These are phyloP conservation scores for Rhinolophus sinicus DNA, from an alignment of 2,113 vertebrate genomes.

Conservation along the genomic window DNA sequence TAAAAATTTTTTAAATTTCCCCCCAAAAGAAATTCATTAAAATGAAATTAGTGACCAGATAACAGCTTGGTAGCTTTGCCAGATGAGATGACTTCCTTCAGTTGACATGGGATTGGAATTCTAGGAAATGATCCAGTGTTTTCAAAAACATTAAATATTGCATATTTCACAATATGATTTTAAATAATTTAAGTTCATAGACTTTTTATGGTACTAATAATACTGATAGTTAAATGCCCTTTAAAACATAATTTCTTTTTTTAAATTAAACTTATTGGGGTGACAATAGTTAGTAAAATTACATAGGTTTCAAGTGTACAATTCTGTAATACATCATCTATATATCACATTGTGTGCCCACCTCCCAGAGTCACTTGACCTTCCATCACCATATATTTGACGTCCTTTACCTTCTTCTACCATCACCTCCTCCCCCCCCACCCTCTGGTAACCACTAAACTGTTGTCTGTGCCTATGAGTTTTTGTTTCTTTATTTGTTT, in stretches of 20 bases:
- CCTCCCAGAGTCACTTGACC: too few species aligned
- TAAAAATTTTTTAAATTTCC: neutral
- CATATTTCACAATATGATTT: neutral
- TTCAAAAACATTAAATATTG: neutral
- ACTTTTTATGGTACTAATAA: neutral
- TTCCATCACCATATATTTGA: too few species aligned
- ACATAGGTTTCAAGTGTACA: too few species aligned
- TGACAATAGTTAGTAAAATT: too few species aligned
- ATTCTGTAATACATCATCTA: too few species aligned
- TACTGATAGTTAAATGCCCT: neutral
- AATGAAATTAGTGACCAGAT: neutral
- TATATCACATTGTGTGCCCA: too few species aligned
- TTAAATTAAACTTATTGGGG: too few species aligned
- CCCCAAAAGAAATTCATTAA: neutral
- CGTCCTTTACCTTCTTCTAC: too few species aligned
- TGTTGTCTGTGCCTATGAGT: too few species aligned
- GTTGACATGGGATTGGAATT: neutral
- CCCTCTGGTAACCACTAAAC: too few species aligned
- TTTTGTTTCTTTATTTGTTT: too few species aligned
- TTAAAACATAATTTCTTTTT: neutral
- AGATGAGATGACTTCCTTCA: neutral
- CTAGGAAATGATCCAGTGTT: neutral
- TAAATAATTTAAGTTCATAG: neutral
- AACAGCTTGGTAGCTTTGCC: neutral
- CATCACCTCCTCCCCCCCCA: too few species aligned